Base-by-base conservation (phyloP, 2,888 invertebrate species). In the Thelaira solivaga region DNA sequence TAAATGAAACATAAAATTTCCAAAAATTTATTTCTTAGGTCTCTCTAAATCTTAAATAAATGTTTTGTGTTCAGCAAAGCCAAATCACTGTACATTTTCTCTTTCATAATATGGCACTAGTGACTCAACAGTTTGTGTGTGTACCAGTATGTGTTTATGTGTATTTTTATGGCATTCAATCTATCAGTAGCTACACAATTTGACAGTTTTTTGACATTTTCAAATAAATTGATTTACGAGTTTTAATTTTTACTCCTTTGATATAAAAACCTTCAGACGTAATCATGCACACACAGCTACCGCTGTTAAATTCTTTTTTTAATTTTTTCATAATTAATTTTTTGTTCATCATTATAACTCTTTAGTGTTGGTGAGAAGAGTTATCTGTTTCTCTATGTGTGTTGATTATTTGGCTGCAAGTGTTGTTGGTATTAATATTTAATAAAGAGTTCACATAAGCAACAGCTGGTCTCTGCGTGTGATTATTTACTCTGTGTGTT, bases 131-230 rank as follows among this genome's bases (percentile, higher is more conserved):
- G 22, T 43, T 41, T 43, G 26, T 26, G 24, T 62, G 45, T 55
- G n/a, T n/a, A n/a, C n/a, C n/a, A n/a, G n/a, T n/a, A n/a, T n/a
- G n/a, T n/a, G n/a, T n/a, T n/a, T n/a, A n/a, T n/a, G n/a, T n/a
- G 34, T 7, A 7, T 39, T 67, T 51, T 67, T 73, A 45, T 62
- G 73, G 71, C 65, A 74, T 76, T 76, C 80, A 76, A 76, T 79
- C 80, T 85, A 81, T 83, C 86, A 83, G 85, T 86, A 85, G 85
- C 86, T 83, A 82, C 85, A 83, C 82, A 83, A 84, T 86, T 85
- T 86, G 86, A 86, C 86, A 86, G 86, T 83, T 83, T 83, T 82
- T 84, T 85, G 85, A 86, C 86, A 86, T 85, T 85, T 84, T 80
- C 55, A 84, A 86, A 86, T 86, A 85, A 86, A 86, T 86, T 86